Conservation (phyloP, 2,888 invertebrate species). For the Formica aserva region DNA sequence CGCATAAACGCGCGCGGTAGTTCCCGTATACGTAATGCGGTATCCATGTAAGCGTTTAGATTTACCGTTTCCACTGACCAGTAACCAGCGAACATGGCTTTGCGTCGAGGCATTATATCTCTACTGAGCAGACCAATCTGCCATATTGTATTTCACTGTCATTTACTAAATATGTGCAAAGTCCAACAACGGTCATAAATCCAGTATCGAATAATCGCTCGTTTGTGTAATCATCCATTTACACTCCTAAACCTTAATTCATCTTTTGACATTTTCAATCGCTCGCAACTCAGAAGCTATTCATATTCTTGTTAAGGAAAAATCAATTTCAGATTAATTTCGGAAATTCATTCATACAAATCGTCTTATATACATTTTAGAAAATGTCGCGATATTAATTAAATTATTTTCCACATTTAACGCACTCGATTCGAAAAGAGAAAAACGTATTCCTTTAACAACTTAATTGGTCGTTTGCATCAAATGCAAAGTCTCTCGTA, state of each 20-base stretch:
- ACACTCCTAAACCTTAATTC: neutral
- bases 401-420: neutral
- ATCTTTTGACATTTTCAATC: neutral
- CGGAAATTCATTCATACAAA: neutral
- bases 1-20: conserved; percentile 45
- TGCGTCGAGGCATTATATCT: conserved; percentile 24
- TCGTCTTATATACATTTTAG: neutral
- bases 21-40: conserved; percentile 26
- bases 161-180: conserved; percentile 41
- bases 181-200: conserved; percentile 15
- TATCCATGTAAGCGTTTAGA: conserved; percentile 55
- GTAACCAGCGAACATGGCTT: conserved; percentile 35
- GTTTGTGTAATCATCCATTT: neutral
- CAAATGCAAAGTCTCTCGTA: conserved; percentile 40
- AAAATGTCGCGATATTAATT: neutral
- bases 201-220: neutral
- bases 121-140: conserved; percentile 21
- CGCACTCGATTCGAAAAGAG: neutral
- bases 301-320: neutral
- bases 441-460: conserved; percentile 33
- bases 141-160: conserved; percentile 50
- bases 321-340: neutral
- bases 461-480: conserved; percentile 51
- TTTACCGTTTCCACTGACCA: conserved; percentile 58
- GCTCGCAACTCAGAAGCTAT: neutral